These are phyloP conservation scores for Lottia gigantea DNA, from an alignment of 2,888 invertebrate species.

Conservation along the genomic window DNA sequence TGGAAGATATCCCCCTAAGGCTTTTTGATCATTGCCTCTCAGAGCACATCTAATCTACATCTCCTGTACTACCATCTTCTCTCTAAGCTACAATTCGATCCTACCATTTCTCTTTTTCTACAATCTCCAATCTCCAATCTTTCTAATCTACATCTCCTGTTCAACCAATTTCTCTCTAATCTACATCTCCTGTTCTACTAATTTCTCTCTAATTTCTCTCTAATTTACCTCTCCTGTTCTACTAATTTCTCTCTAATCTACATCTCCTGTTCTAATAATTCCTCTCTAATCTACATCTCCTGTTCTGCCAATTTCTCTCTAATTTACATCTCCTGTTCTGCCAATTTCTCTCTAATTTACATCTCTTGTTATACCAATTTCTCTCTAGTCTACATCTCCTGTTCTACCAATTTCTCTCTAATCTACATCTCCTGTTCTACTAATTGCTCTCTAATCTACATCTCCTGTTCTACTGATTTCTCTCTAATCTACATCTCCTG, in stretches of 20 bases:
- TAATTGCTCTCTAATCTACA: slow-evolving; percentile 1
- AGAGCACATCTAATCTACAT: too few relatives aligned
- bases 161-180: neutral
- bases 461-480: neutral
- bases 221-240: neutral
- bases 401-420: neutral
- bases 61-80: too few relatives aligned
- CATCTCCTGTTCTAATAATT: slow-evolving; percentile 11
- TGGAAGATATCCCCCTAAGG: too few relatives aligned
- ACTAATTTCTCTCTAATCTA: neutral
- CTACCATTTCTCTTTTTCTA: too few relatives aligned
- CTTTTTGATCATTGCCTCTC: too few relatives aligned
- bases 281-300: neutral
- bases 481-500: too few relatives aligned
- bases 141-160: too few relatives aligned
- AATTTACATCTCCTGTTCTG: slow-evolving; percentile 13
- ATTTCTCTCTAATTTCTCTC: too few relatives aligned
- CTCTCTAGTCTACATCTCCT: neutral
- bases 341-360: slow-evolving; percentile 3
- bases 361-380: too few relatives aligned
- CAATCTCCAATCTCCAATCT: too few relatives aligned
- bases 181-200: neutral
- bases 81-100: too few relatives aligned
- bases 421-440: slow-evolving; percentile 8
- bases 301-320: neutral